Evolutionary conservation across 2,797 vertebrate species (phyloP).

Genomic region (Lophius americanus): DNA sequence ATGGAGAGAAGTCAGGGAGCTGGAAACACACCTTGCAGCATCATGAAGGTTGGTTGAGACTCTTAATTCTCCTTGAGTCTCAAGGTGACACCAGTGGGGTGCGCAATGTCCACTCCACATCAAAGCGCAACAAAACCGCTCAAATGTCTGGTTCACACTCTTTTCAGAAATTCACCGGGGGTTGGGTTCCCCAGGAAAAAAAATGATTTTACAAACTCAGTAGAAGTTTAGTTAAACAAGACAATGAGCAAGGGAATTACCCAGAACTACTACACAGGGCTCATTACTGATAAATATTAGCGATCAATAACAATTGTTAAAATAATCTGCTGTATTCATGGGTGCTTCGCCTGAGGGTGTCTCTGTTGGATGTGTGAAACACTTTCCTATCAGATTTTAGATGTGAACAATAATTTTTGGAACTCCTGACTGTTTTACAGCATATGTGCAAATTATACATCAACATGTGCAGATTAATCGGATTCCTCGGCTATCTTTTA

Average conservation of each 20-base stretch:
- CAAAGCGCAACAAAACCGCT: no score
- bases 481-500: no score
- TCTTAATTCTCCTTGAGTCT: slow-evolving; percentile 29
- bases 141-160: no score
- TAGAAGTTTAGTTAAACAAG: slow-evolving; percentile 12
- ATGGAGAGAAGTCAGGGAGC: slow-evolving; percentile 77
- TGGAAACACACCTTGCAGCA: slow-evolving; percentile 82
- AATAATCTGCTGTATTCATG: background rate
- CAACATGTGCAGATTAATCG: no score
- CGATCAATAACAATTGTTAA: background rate
- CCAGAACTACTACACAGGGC: background rate
- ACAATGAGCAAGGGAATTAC: background rate
- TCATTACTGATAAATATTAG: no score
- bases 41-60: slow-evolving; percentile 84
- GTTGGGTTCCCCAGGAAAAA: background rate
- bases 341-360: background rate
- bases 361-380: no score
- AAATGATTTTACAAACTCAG: slow-evolving; percentile 4
- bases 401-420: no score
- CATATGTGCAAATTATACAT: no score
- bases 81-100: slow-evolving; percentile 64
- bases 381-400: no score
- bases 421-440: no score
- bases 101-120: no score
- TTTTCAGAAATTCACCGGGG: background rate